These are phyloP conservation scores for Blera fallax DNA, from an alignment of 2,888 invertebrate species.

Conservation along the genomic window DNA sequence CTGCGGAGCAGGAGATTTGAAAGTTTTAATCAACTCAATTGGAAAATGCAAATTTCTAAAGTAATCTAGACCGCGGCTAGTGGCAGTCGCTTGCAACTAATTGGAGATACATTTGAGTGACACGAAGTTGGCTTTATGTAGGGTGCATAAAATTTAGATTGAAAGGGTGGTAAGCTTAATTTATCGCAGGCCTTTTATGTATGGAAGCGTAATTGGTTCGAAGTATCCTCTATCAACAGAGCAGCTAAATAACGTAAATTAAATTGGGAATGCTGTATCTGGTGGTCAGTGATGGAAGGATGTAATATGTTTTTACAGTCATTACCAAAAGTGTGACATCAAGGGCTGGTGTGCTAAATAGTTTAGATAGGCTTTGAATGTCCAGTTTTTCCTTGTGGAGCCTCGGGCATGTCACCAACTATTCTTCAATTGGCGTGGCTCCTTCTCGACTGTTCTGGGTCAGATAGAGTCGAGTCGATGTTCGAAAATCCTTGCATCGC, in stretches of 20 bases:
- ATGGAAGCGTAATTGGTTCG: constrained; percentile 47
- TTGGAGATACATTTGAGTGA: constrained; percentile 34
- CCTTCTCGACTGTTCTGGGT: no score
- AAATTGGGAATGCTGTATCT: not conserved
- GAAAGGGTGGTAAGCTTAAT: constrained; percentile 5
- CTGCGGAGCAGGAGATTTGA: constrained; percentile 3
- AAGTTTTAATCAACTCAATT: constrained; percentile 66
- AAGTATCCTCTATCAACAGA: constrained; percentile 8
- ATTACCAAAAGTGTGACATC: not conserved
- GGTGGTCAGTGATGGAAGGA: not conserved
- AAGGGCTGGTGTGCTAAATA: not conserved
- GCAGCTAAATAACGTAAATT: constrained; percentile 15
- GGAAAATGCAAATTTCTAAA: constrained; percentile 59
- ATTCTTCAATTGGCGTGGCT: no score
- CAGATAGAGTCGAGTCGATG: no score
- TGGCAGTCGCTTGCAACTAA: constrained; percentile 21
- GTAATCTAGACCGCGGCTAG: constrained; percentile 15
- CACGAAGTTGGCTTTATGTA: not conserved
- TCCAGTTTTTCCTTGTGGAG: no score
- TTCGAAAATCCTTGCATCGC: no score
- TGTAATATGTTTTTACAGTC: not conserved
- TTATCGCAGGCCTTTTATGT: constrained; percentile 30
- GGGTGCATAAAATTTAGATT: not conserved
- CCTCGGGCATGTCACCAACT: no score
- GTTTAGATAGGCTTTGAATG: no score